These are phyloP conservation scores for Bimastos eiseni DNA, from an alignment of 2,888 invertebrate genomes.

Conservation along the genomic window DNA sequence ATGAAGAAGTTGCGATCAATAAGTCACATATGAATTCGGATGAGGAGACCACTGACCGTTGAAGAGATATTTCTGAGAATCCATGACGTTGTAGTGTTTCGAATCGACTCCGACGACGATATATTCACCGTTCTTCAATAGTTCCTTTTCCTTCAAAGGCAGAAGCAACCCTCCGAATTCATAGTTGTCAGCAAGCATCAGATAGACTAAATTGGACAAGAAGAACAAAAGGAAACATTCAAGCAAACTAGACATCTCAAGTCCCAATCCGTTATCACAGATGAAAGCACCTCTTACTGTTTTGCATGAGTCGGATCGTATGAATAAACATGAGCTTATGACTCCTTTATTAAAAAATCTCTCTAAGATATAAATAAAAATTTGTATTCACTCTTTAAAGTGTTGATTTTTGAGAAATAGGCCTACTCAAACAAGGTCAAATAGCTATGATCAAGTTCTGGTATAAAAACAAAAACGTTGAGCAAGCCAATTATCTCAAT, in stretches of 20 bases:
- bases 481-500: neutral
- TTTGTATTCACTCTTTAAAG: no score
- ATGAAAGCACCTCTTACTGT: no score
- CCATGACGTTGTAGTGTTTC: constrained; percentile 78
- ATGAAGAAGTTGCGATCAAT: no score
- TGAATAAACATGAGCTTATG: no score
- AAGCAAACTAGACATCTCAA: neutral
- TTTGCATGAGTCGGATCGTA: no score
- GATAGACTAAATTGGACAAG: constrained; percentile 73
- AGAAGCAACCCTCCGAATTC: constrained; percentile 89
- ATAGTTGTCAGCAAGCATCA: constrained; percentile 84
- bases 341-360: no score
- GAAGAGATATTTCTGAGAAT: constrained; percentile 76
- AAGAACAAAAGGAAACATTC: neutral
- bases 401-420: no score
- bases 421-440: no score
- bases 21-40: neutral
- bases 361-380: no score
- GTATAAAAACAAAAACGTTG: neutral
- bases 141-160: constrained; percentile 78
- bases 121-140: constrained; percentile 86
- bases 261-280: no score
- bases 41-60: neutral
- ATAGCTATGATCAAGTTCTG: neutral
- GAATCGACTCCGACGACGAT: constrained; percentile 89